These are phyloP conservation scores for Ornithoptera priamus DNA, from an alignment of 2,888 invertebrate genomes.

Conservation along the genomic window DNA sequence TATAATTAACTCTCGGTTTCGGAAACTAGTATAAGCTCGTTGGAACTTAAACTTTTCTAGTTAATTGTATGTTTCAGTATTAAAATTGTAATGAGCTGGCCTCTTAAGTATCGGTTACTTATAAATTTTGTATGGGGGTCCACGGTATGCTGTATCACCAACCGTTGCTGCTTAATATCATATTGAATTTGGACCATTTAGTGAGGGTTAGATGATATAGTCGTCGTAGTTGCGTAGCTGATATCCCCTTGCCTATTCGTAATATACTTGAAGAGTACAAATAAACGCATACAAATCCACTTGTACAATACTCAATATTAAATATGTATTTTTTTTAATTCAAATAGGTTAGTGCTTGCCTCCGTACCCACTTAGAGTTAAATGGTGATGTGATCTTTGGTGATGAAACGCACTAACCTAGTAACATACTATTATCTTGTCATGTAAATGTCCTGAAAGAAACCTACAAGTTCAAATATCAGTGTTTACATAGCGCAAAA, in stretches of 20 bases:
- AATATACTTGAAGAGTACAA: conserved; percentile 44
- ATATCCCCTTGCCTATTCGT: conserved; percentile 44
- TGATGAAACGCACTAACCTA: too few species aligned
- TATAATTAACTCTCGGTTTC: conserved; percentile 52
- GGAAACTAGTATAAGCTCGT: conserved; percentile 55
- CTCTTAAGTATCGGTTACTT: conserved; percentile 45
- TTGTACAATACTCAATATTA: conserved; percentile 17
- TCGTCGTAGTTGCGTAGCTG: conserved; percentile 48
- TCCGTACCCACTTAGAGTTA: too few species aligned
- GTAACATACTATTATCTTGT: neutral
- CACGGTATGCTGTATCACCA: conserved; percentile 41
- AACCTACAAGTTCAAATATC: neutral
- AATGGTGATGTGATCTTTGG: too few species aligned
- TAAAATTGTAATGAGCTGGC: conserved; percentile 52
- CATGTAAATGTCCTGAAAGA: neutral
- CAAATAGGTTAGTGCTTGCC: too few species aligned
- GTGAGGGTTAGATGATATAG: conserved; percentile 55
- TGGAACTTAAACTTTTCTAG: conserved; percentile 35
- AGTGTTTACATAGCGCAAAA: conserved; percentile 5
- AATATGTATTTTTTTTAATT: neutral
- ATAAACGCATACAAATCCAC: conserved; percentile 22
- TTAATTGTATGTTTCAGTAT: conserved; percentile 45
- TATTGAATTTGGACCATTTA: conserved; percentile 69
- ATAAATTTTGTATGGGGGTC: conserved; percentile 41
- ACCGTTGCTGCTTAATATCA: conserved; percentile 46